Base-by-base conservation (phyloP, 2,113 vertebrate species). In the Pituophis catenifer region DNA sequence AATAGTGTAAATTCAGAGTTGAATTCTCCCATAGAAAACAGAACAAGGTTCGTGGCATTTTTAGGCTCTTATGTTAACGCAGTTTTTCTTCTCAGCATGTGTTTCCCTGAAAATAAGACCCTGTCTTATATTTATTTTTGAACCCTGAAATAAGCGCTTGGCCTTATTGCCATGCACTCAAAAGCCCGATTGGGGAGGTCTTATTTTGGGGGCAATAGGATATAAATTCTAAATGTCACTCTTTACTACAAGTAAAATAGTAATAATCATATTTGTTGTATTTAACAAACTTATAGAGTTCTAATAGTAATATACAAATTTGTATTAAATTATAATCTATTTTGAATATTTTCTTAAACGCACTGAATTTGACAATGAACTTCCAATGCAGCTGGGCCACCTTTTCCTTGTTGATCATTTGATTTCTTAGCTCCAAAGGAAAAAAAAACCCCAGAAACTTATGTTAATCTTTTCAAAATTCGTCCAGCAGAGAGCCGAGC, bases 1-100 rank as follows among this genome's bases (percentile, higher is more conserved):
- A 96, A 98, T 95, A 99, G 97, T 96, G 97, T 98, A 92, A 99
- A 99, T 97, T 98, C 99, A 59, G 99, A 98, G 10, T 96, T 99
- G 90, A 98, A 97, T 96, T 97, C 98, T 59, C 97, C 99, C 88
- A 95, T 98, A 5, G 97, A 98, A 96, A 99, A 98, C 94, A 98
- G 98, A 95, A 98, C 98, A 97, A 99, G 99, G 99, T 99, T 97
- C 0, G 1, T 10, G 17, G 87, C 6, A 21, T 89, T 48, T 48
- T 70, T 26, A 19, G 57, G 11, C 7, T 90, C 53, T 23, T 50
- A 10, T 23, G 12, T 90, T 94, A 85, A 92, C 19, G 54, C 50
- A 57, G 29, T 29, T 15, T 86, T 9, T 48, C 29, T 21, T 92
- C 44, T 65, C 12, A 12, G 29, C 11, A 12, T 92, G 23, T 44